Percentiles rank a stretch among this genome's conserved stretches.
Evolutionary conservation across 2,797 vertebrate genomes (phyloP).

Genomic region (Etheostoma nigrum): DNA sequence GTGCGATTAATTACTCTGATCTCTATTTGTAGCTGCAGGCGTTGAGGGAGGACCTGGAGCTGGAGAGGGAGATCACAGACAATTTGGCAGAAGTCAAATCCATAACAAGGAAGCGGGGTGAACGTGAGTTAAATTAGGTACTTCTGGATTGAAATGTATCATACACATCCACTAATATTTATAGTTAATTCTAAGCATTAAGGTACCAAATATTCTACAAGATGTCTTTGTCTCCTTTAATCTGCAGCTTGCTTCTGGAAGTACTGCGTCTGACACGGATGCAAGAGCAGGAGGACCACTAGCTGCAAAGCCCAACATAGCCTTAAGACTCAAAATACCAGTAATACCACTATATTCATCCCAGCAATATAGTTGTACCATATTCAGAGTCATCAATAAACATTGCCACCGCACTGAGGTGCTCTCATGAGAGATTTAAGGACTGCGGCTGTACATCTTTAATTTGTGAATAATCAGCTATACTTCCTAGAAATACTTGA

Average conservation of each 20-base stretch:
- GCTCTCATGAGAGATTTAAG: slow-evolving; percentile 34
- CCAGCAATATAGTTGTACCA: slow-evolving; percentile 69
- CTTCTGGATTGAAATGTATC: not conserved
- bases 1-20: slow-evolving; percentile 37
- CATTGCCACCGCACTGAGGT: slow-evolving; percentile 32
- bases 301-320: slow-evolving; percentile 77
- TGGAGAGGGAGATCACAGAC: slow-evolving; percentile 75
- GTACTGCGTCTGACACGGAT: slow-evolving; percentile 84
- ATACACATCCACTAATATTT: not conserved
- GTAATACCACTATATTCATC: slow-evolving; percentile 60
- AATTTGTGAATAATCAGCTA: slow-evolving; percentile 60
- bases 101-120: slow-evolving; percentile 77
- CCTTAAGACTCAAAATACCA: slow-evolving; percentile 76
- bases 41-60: slow-evolving; percentile 75
- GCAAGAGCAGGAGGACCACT: slow-evolving; percentile 35
- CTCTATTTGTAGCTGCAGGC: slow-evolving; percentile 70
- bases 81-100: slow-evolving; percentile 73
- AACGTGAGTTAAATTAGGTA: slow-evolving; percentile 70
- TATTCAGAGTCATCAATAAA: slow-evolving; percentile 53
- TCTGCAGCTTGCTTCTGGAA: slow-evolving; percentile 87
- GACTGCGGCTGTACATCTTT: slow-evolving; percentile 30
- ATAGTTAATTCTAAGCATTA: not conserved
- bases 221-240: not conserved
- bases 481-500: slow-evolving; percentile 57
- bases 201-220: not conserved